Evolutionary conservation across 2,113 vertebrate genomes (phyloP).

Genomic region (Noturus placidus): DNA sequence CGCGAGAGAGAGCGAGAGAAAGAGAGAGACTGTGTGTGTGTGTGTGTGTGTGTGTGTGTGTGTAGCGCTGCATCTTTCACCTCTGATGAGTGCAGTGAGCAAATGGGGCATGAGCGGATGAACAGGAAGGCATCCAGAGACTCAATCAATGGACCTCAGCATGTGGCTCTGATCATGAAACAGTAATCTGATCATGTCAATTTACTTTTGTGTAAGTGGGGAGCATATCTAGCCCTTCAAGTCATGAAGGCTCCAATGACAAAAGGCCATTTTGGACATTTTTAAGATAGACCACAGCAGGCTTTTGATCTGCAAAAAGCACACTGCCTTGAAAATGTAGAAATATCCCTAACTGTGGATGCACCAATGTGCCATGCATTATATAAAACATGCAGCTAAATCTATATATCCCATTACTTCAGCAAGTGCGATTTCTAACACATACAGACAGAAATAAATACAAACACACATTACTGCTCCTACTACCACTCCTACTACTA

Average conservation of each 20-base stretch:
- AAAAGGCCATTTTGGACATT: slow-evolving; percentile 36
- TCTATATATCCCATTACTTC: not conserved
- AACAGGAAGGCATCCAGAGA: slow-evolving; percentile 53
- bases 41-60: slow-evolving; percentile 21
- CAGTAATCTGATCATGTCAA: slow-evolving; percentile 59
- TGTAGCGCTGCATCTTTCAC: slow-evolving; percentile 39
- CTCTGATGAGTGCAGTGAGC: slow-evolving; percentile 43
- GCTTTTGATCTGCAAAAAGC: not conserved
- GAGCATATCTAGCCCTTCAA: slow-evolving; percentile 41
- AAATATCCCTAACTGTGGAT: not conserved
- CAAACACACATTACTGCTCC: too few species aligned
- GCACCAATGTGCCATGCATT: not conserved
- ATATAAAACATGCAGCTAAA: too few species aligned
- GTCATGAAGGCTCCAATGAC: slow-evolving; percentile 43
- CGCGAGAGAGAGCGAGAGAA: not conserved
- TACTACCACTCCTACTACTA: not conserved
- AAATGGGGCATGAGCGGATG: slow-evolving; percentile 48
- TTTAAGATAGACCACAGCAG: slow-evolving; percentile 33
- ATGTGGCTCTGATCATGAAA: slow-evolving; percentile 58
- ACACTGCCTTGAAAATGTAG: slow-evolving; percentile 3
- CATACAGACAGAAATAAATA: not conserved
- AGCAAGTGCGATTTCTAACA: not conserved
- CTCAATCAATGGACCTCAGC: slow-evolving; percentile 57
- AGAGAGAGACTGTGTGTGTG: not conserved
- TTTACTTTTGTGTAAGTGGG: slow-evolving; percentile 56